phyloP scores from a whole-genome alignment of 2,113 vertebrate genomes.

The Tonatia bakeri region DNA sequence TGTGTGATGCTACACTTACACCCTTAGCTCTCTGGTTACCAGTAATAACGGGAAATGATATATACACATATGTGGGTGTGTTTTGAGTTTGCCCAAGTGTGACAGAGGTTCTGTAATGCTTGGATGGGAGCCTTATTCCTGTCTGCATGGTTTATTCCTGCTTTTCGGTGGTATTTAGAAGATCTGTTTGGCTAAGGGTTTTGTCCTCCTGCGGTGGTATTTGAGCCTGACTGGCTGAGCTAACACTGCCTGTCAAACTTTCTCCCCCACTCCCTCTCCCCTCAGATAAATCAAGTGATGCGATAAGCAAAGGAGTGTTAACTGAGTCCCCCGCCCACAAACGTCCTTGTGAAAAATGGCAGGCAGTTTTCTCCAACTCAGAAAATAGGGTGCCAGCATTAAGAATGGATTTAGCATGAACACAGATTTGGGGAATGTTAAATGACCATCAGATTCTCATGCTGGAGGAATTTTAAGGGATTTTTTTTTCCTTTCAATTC shows the following conservation, averaged over 20 bases:
- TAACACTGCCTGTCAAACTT: constrained; percentile 58
- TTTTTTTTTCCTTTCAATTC: not conserved
- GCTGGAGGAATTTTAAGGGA: not conserved
- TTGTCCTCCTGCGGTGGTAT: constrained; percentile 47
- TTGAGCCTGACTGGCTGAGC: constrained; percentile 46
- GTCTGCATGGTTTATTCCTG: constrained; percentile 64
- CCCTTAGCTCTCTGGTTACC: constrained; percentile 50
- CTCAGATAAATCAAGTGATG: constrained; percentile 62
- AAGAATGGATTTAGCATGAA: constrained; percentile 11
- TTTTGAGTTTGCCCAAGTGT: constrained; percentile 64
- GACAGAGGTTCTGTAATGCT: constrained; percentile 53
- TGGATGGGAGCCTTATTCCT: constrained; percentile 65
- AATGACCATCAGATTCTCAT: not conserved
- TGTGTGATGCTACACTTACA: constrained; percentile 40
- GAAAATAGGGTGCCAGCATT: not conserved
- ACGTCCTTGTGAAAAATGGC: constrained; percentile 60
- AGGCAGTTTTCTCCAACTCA: constrained; percentile 26
- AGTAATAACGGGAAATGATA: constrained; percentile 20
- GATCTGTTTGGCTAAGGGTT: constrained; percentile 59
- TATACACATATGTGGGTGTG: not conserved
- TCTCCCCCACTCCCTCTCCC: constrained; percentile 28
- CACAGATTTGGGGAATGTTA: not conserved
- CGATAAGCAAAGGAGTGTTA: constrained; percentile 62
- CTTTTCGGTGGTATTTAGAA: constrained; percentile 62
- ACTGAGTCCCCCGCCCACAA: constrained; percentile 24